Conservation (phyloP, 2,113 vertebrate species). For the Forbesichthys papilliferus region DNA sequence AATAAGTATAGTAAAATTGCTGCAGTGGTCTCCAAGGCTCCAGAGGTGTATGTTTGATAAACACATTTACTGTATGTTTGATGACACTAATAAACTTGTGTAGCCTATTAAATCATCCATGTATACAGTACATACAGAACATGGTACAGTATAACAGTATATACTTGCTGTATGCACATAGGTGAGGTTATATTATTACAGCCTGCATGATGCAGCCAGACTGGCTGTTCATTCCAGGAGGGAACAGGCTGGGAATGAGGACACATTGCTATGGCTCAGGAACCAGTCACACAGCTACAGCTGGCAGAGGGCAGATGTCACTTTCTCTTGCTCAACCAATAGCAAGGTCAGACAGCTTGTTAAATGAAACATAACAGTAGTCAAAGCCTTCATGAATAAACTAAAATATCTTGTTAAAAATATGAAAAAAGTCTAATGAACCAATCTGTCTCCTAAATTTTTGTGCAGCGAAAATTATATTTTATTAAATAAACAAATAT, state of each 20-base stretch:
- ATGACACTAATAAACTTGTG: no score
- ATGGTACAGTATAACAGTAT: no score
- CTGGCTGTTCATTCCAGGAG: slow-evolving; percentile 59
- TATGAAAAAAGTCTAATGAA: no score
- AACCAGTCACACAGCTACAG: slow-evolving; percentile 47
- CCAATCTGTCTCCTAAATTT: no score
- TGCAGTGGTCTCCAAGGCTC: neutral
- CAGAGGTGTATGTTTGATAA: no score
- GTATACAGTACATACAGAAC: no score
- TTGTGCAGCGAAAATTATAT: neutral
- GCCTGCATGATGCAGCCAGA: slow-evolving; percentile 31
- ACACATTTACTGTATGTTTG: no score
- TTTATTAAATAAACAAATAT: neutral
- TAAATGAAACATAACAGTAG: neutral
- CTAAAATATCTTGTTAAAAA: no score
- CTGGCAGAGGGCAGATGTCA: slow-evolving; percentile 71
- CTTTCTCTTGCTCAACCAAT: slow-evolving; percentile 55
- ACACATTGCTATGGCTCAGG: slow-evolving; percentile 61
- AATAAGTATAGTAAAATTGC: neutral
- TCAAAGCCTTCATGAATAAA: neutral
- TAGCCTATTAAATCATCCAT: no score
- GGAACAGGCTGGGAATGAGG: slow-evolving; percentile 28
- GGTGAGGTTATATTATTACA: slow-evolving; percentile 74
- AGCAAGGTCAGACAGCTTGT: slow-evolving; percentile 66
- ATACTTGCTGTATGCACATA: slow-evolving; percentile 22